A percentile compares a stretch with the other conserved stretches of the same genome.
These are phyloP conservation scores for Otocyon megalotis DNA, from an alignment of 2,113 vertebrate genomes.

Conservation along the genomic window DNA sequence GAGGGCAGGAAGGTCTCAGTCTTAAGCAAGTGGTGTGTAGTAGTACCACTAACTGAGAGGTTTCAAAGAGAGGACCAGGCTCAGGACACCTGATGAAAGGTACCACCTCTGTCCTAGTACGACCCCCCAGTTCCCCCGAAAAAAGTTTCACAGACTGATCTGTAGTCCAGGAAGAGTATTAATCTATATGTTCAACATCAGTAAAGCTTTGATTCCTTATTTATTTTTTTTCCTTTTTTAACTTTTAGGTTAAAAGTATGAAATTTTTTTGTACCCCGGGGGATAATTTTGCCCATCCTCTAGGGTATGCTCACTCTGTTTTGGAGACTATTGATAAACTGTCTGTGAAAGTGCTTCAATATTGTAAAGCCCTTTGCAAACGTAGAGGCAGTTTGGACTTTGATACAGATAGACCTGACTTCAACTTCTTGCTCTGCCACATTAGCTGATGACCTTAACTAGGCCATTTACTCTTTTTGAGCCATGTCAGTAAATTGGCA, in stretches of 20 bases:
- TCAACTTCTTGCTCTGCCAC: neutral
- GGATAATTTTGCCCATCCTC: neutral
- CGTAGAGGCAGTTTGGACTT: neutral
- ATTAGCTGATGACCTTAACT: neutral
- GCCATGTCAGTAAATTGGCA: neutral
- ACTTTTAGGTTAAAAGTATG: neutral
- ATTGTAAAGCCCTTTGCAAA: neutral
- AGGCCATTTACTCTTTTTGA: neutral
- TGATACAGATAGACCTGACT: neutral
- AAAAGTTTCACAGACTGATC: neutral
- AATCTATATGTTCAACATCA: neutral
- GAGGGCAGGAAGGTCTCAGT: neutral
- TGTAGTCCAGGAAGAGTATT: neutral
- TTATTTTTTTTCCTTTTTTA: neutral
- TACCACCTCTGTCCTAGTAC: neutral
- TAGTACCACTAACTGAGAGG: neutral
- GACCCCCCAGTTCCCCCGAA: neutral
- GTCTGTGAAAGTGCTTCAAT: neutral
- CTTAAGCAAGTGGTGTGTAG: neutral
- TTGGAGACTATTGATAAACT: slow-evolving; percentile 12
- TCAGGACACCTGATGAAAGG: neutral
- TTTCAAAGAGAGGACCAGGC: neutral
- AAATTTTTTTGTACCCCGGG: neutral
- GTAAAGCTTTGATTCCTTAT: slow-evolving; percentile 1
- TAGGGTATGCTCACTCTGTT: neutral